Conservation (phyloP, 2,888 invertebrate genomes). For the Pecten maximus region DNA sequence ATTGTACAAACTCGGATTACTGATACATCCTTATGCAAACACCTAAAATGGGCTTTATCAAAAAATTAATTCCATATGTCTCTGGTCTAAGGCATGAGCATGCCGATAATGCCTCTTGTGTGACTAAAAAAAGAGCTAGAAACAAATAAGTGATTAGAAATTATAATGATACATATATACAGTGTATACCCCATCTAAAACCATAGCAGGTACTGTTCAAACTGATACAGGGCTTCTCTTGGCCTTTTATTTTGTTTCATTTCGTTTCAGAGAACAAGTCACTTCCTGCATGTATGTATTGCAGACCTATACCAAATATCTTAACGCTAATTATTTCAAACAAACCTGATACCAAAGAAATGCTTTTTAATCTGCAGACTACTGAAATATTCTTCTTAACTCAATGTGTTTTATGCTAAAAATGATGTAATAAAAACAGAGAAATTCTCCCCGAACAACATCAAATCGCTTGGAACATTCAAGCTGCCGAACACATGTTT, state of each 20-base stretch:
- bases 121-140: no score
- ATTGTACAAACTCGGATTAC: no score
- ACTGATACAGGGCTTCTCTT: no score
- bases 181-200: not conserved
- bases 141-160: no score
- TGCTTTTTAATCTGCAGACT: not conserved
- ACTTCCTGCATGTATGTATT: not conserved
- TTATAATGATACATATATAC: not conserved
- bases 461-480: not conserved
- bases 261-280: not conserved
- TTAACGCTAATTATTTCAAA: not conserved
- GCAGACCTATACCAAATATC: not conserved
- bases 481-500: not conserved
- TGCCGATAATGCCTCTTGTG: no score
- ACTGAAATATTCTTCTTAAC: not conserved
- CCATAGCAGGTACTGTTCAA: not conserved
- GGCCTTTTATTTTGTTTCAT: not conserved
- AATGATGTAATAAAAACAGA: not conserved
- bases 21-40: no score
- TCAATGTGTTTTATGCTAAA: not conserved
- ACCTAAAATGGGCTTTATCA: no score
- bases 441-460: not conserved
- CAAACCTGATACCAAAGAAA: not conserved
- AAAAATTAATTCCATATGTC: no score
- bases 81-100: no score